Evolutionary conservation across 2,113 vertebrate species (phyloP), one percentile per base, ranked within the genome.

Genomic region (Callaeas wilsoni): DNA sequence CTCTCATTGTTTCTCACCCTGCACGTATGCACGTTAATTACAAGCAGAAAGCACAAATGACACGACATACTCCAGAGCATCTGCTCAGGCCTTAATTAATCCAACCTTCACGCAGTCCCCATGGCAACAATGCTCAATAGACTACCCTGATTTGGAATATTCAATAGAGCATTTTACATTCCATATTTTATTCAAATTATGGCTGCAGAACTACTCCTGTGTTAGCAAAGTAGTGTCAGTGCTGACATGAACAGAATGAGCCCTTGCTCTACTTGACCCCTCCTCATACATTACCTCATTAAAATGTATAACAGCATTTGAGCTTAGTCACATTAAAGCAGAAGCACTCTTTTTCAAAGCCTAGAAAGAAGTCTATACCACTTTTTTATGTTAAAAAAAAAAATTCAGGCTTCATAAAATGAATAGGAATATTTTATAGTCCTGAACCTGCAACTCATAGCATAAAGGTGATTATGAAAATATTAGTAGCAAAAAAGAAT

Each of bases 31-130:
- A 84, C 2, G 5, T 92, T 97, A 97, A 98, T 97, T 96, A 96
- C 83, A 95, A 96, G 74, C 78, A 97, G 97, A 96, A 97, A 94
- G 75, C 53, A 87, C 78, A 97, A 97, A 92, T 84, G 64, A 74
- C 80, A 95, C 75, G 79, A 89, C 91, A 94, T 73, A 95, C 89
- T 97, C 91, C 91, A 91, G 69, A 96, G 94, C 98, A 97, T 97
- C 97, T 97, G 97, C 84, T 97, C 67, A 33, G 80, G 57, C 67
- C 91, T 97, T 98, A 98, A 98, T 98, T 98, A 98, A 97, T 97
- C 92, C 96, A 98, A 81, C 80, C 79, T 74, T 96, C 90, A 44
- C 1, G 1, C 5, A 0, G 81, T 98, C 63, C 84, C 97, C 94
- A 98, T 97, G 91, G 97, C 95, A 98, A 98, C 97, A 0, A 56